Evolutionary conservation across 1,140 invertebrate genomes (phyloP).

Genomic region (Ostrea denselamellosa): DNA sequence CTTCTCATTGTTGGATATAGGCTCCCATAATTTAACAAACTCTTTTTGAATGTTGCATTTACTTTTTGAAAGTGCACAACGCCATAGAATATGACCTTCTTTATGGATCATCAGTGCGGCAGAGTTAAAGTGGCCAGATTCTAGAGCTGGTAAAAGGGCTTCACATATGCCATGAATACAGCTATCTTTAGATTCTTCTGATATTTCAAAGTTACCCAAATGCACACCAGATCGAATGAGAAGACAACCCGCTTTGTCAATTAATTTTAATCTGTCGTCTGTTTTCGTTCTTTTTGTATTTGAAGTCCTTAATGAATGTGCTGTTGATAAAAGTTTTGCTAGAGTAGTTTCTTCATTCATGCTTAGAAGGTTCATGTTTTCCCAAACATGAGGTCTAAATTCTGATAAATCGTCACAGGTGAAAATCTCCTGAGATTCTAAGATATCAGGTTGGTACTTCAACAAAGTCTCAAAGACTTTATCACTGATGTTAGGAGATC

Average conservation of each 20-base stretch:
- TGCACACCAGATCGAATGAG: background rate
- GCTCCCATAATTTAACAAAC: background rate
- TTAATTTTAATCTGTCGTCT: background rate
- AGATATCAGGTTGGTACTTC: constrained; percentile 17
- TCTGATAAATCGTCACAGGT: background rate
- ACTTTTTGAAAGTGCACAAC: constrained; percentile 41
- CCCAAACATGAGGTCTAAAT: background rate
- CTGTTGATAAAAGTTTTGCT: constrained; percentile 30
- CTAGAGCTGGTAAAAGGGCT: constrained; percentile 31
- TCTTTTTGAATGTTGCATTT: constrained; percentile 42
- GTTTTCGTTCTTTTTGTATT: background rate
- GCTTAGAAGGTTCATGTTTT: background rate
- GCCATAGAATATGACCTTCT: constrained; percentile 39
- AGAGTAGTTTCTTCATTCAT: background rate
- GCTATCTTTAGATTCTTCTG: background rate
- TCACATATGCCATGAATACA: constrained; percentile 43
- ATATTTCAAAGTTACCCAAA: constrained; percentile 8
- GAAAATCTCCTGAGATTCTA: constrained; percentile 6
- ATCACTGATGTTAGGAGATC: constrained; percentile 24
- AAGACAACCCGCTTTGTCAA: constrained; percentile 14
- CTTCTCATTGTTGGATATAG: background rate
- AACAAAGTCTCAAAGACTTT: constrained; percentile 38
- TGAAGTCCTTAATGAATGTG: background rate
- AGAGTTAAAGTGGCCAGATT: constrained; percentile 39
- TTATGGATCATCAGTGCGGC: constrained; percentile 39